Evolutionary conservation across 1,140 invertebrate species (phyloP).

Genomic region (Formica exsecta): DNA sequence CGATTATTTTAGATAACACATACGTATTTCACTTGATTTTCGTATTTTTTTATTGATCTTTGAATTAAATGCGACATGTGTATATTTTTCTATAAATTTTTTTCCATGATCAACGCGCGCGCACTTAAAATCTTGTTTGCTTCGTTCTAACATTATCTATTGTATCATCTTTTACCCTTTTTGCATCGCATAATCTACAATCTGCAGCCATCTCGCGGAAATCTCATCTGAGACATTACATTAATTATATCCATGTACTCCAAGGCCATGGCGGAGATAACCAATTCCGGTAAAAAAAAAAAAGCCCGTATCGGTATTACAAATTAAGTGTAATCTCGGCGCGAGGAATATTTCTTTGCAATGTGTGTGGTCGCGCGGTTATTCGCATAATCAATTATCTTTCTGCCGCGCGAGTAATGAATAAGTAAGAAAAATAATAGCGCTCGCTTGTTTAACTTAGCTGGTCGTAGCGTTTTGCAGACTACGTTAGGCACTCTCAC

Average conservation of each 20-base stretch:
- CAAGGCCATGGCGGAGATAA: conserved; percentile 33
- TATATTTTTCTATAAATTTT: not conserved
- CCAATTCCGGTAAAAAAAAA: conserved; percentile 47
- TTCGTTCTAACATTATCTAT: not conserved
- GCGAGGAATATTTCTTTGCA: not conserved
- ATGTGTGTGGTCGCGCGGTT: conserved; percentile 47
- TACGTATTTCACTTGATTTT: not conserved
- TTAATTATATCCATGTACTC: conserved; percentile 49
- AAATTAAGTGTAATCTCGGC: conserved; percentile 51
- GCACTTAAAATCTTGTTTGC: not conserved
- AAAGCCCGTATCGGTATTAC: conserved; percentile 27
- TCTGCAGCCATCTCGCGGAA: conserved; percentile 21
- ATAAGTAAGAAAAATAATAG: conserved; percentile 51
- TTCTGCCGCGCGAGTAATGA: not conserved
- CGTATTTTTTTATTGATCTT: not conserved
- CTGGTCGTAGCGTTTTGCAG: not conserved
- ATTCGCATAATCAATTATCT: conserved; percentile 53
- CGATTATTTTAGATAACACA: not conserved
- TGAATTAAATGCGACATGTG: not conserved
- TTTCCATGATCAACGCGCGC: not conserved
- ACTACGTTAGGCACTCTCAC: not conserved
- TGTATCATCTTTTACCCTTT: not conserved
- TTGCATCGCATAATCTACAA: not conserved
- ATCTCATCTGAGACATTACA: conserved; percentile 44
- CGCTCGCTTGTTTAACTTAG: conserved; percentile 33